Evolutionary conservation across 2,113 vertebrate species (phyloP), one percentile per base, ranked within the genome.

Genomic region (Psephotus haematonotus): DNA sequence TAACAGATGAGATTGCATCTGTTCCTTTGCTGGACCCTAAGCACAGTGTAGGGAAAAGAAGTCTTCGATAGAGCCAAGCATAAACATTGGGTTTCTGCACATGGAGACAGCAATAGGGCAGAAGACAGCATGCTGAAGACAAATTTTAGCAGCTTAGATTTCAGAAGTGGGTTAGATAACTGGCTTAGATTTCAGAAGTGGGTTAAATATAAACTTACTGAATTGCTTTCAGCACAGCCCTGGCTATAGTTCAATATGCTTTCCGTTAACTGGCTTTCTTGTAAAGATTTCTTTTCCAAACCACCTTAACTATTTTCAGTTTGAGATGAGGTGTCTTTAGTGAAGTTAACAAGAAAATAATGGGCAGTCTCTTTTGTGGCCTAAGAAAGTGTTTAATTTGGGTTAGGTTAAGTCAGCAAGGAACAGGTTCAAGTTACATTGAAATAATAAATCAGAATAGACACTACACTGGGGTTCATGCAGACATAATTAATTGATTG

Each of bases 1-100:
- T 89, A 89, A 94, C 62, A 89, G 77, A 93, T 75, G 90, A 96
- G 84, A 94, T 60, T 93, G 43, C 55, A 78, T 87, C 81, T 87
- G 60, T 29, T 89, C 35, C 39, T 91, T 86, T 68, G n/a, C 81
- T 89, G 81, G 69, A 94, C 74, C 17, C 55, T 64, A 29, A 63
- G 46, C 35, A 59, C 57, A 44, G 37, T 20, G 17, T 13, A 76
- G 47, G 33, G 47, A 44, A 74, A 84, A 77, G 35, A 86, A 43
- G 4, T 31, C 22, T 67, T 47, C 24, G 37, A 15, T 0, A 18
- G 39, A 93, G 13, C 53, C 78, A 91, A 75, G n/a, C 29, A 55
- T 50, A 82, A 91, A 85, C 77, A 67, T 14, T 39, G 67, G 20
- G 5, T 79, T 89, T 93, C 35, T 85, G 69, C 47, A 47, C 75